phyloP scores from a whole-genome alignment of 1,140 invertebrate species.

The Diorhabda sublineata region DNA sequence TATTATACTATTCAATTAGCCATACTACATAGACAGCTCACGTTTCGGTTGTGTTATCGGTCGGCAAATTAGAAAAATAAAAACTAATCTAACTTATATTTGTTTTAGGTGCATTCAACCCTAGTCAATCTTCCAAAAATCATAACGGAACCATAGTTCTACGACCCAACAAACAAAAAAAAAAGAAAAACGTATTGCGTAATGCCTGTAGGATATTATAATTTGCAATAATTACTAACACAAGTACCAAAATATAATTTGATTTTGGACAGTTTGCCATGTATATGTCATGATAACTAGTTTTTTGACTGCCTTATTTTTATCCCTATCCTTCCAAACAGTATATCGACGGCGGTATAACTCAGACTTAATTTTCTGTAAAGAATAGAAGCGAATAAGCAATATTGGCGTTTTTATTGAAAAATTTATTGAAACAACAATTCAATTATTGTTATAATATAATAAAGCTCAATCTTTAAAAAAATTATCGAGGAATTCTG shows the following conservation, averaged over 20 bases:
- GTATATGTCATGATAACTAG: constrained; percentile 14
- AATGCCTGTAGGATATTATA: constrained; percentile 58
- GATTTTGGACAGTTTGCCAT: constrained; percentile 14
- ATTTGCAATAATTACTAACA: constrained; percentile 4
- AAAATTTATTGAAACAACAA: too few species aligned
- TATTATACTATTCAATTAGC: too few species aligned
- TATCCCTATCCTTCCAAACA: background rate
- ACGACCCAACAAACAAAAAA: constrained; percentile 52
- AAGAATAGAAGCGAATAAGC: too few species aligned
- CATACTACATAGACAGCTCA: too few species aligned
- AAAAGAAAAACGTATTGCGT: constrained; percentile 61
- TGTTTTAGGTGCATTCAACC: constrained; percentile 59
- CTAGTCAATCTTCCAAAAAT: constrained; percentile 53
- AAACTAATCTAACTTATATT: background rate
- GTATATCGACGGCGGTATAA: too few species aligned
- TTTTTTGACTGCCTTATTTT: background rate
- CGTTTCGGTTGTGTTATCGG: too few species aligned
- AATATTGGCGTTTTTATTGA: too few species aligned
- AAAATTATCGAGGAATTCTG: too few species aligned
- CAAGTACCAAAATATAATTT: constrained; percentile 9
- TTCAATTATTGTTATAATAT: too few species aligned
- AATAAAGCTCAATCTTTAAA: too few species aligned
- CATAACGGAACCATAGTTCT: constrained; percentile 59
- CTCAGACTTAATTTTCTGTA: too few species aligned
- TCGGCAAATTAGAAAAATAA: too few species aligned